Percentiles rank a stretch among this genome's conserved stretches.
phyloP scores from a whole-genome alignment of 2,888 invertebrate species.

The Eupithecia vulgata region DNA sequence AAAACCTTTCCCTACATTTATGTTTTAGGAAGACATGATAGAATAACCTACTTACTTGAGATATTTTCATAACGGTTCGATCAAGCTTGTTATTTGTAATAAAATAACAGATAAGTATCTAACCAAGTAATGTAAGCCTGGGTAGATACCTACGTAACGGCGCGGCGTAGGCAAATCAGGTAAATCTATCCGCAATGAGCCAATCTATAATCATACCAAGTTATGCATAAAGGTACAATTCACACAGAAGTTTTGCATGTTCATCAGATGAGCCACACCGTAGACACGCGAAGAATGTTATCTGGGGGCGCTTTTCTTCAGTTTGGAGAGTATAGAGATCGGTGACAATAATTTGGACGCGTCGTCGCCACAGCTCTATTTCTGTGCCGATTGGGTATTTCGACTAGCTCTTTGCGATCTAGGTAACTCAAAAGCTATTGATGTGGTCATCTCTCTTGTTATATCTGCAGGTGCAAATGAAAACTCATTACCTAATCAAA shows the following conservation, averaged over 20 bases:
- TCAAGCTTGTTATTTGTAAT: neutral
- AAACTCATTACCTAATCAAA: no score
- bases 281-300: neutral
- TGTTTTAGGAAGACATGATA: neutral
- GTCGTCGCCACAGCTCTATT: no score
- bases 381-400: no score
- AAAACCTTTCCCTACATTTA: neutral
- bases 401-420: no score
- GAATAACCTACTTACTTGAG: neutral
- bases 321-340: neutral
- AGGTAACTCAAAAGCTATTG: no score
- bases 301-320: neutral
- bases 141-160: slow-evolving; percentile 3
- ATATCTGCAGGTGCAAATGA: no score
- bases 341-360: no score
- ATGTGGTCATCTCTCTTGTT: no score
- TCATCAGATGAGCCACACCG: neutral
- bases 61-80: slow-evolving; percentile 1
- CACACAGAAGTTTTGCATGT: neutral
- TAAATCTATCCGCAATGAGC: slow-evolving; percentile 15
- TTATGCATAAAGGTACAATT: neutral
- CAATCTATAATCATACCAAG: slow-evolving; percentile 11
- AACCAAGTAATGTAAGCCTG: neutral
- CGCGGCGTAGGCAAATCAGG: slow-evolving; percentile 22
- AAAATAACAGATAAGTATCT: slow-evolving; percentile 5